Conservation (phyloP, 2,888 invertebrate genomes). For the Cantharis rustica region DNA sequence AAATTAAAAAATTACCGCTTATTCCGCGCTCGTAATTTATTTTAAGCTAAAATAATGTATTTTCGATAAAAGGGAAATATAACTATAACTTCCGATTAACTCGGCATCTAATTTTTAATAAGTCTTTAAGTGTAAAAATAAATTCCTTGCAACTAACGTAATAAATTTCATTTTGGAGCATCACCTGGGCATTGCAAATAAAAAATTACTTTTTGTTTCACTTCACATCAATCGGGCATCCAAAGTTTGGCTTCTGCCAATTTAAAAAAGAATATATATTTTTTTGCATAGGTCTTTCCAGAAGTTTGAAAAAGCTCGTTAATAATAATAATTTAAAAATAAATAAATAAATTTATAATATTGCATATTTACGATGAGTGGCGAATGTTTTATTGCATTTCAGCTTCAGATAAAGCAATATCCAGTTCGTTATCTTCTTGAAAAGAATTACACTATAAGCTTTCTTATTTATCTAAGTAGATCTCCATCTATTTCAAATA, state of each 20-base stretch:
- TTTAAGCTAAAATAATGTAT: background rate
- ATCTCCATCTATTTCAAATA: background rate
- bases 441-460: background rate
- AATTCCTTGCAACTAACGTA: background rate
- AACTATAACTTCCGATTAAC: background rate
- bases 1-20: slow-evolving; percentile 8
- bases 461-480: background rate
- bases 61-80: background rate
- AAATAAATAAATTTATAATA: background rate
- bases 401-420: background rate
- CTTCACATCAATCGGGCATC: background rate
- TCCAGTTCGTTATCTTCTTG: background rate
- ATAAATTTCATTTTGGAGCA: background rate
- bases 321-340: too few relatives aligned
- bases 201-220: background rate
- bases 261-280: background rate
- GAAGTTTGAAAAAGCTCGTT: background rate
- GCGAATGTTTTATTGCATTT: background rate
- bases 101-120: background rate
- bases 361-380: background rate
- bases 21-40: background rate
- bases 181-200: too few relatives aligned
- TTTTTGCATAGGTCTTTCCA: background rate
- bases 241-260: background rate
- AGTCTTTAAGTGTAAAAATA: background rate